Percentiles rank a stretch among this genome's conserved stretches.
phyloP scores from a whole-genome alignment of 2,797 vertebrate species.

The Pangasius larnaudii region DNA sequence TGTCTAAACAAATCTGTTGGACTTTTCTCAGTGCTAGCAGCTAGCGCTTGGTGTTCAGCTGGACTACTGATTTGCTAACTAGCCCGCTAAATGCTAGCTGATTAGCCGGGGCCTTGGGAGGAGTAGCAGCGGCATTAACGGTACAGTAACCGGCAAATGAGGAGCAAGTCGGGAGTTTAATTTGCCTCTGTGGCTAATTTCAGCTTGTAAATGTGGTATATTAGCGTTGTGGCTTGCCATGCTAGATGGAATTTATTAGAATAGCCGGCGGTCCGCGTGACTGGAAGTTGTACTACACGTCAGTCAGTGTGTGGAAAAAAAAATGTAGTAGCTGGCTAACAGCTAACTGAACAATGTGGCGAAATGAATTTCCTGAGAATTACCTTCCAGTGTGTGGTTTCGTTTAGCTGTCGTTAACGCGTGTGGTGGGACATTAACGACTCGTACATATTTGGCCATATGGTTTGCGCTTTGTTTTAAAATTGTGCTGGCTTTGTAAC shows the following conservation, averaged over 20 bases:
- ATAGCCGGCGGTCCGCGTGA: background rate
- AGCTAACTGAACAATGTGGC: background rate
- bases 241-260: background rate
- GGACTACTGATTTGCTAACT: background rate
- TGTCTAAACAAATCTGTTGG: background rate
- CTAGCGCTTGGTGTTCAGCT: too few species aligned
- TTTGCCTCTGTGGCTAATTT: background rate
- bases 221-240: background rate
- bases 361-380: background rate
- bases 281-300: background rate
- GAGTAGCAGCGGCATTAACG: slow-evolving; percentile 2
- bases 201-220: background rate
- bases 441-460: background rate
- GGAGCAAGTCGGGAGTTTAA: too few species aligned
- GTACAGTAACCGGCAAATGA: background rate
- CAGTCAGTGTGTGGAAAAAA: background rate
- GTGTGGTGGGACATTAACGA: background rate
- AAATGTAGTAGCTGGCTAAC: background rate
- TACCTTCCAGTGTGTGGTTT: background rate
- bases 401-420: background rate
- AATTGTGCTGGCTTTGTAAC: background rate
- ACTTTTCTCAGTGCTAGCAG: background rate
- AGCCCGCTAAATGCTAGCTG: background rate
- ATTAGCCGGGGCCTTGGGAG: slow-evolving; percentile 46
- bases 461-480: background rate